phyloP scores from a whole-genome alignment of 2,888 invertebrate species.

The Sesamia inferens region DNA sequence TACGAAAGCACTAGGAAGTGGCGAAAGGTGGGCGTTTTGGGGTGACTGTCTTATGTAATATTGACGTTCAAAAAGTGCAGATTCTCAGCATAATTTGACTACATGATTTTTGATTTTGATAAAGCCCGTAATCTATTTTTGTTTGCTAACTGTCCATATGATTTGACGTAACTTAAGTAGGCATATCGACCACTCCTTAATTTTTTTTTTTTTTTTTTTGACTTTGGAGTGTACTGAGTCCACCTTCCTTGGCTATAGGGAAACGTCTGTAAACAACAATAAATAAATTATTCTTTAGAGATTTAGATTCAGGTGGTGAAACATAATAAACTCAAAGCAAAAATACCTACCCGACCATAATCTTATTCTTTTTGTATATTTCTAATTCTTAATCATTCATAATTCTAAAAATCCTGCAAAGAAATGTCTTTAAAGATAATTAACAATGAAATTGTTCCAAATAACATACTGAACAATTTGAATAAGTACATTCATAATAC shows the following conservation, averaged over 20 bases:
- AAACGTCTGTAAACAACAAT: not conserved
- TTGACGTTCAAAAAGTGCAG: too few relatives aligned
- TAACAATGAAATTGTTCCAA: not conserved
- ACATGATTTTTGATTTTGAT: too few relatives aligned
- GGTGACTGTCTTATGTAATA: too few relatives aligned
- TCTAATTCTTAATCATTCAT: not conserved
- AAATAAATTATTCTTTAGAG: too few relatives aligned
- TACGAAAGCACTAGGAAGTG: too few relatives aligned
- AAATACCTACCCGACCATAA: not conserved
- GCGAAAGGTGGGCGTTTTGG: too few relatives aligned
- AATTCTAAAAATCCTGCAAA: not conserved
- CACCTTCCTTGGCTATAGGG: not conserved
- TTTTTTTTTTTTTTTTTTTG: not conserved
- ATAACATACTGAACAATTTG: conserved; percentile 6
- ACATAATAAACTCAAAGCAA: not conserved
- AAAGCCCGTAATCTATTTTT: conserved; percentile 2
- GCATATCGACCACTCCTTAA: too few relatives aligned
- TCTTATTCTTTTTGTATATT: not conserved
- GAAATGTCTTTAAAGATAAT: too few relatives aligned
- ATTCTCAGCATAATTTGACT: too few relatives aligned
- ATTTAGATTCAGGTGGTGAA: not conserved
- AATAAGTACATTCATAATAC: conserved; percentile 4
- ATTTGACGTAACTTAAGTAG: too few relatives aligned
- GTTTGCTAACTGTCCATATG: not conserved
- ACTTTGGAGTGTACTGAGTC: not conserved